phyloP scores from a whole-genome alignment of 1,140 invertebrate genomes.

The Drosophila subpulchrella region DNA sequence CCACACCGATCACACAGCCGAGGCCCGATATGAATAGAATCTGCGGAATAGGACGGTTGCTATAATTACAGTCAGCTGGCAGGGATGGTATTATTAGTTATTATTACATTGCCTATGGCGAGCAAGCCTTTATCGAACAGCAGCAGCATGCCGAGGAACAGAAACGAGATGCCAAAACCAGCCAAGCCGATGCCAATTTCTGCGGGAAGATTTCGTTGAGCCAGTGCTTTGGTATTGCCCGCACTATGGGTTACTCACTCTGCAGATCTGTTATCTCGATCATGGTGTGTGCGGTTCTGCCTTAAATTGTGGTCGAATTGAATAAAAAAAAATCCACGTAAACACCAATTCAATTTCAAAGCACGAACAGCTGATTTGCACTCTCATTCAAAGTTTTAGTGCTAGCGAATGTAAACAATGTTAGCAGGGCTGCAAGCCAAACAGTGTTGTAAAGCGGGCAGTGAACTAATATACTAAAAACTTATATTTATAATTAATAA shows the following conservation, averaged over 20 bases:
- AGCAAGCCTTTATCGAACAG: constrained; percentile 99
- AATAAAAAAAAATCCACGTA: constrained; percentile 56
- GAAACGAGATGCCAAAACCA: constrained; percentile 97
- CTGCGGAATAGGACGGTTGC: constrained; percentile 31
- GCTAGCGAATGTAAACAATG: constrained; percentile 66
- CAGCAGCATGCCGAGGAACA: constrained; percentile 97
- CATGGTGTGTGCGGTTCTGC: constrained; percentile 85
- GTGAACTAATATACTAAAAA: neutral
- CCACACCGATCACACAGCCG: constrained; percentile 97
- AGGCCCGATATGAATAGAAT: constrained; percentile 96
- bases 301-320: constrained; percentile 13
- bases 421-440: constrained; percentile 39
- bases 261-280: constrained; percentile 90
- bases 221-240: neutral
- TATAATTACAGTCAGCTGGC: neutral
- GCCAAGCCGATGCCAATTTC: constrained; percentile 99
- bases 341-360: constrained; percentile 58
- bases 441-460: constrained; percentile 39
- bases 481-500: neutral
- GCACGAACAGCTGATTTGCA: constrained; percentile 38
- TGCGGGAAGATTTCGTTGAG: constrained; percentile 85
- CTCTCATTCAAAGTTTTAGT: constrained; percentile 54
- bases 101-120: constrained; percentile 97
- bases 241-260: constrained; percentile 86
- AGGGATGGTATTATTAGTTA: neutral